Base-by-base conservation (phyloP, 2,113 vertebrate species). In the Cryptoleucopteryx plumbea region DNA sequence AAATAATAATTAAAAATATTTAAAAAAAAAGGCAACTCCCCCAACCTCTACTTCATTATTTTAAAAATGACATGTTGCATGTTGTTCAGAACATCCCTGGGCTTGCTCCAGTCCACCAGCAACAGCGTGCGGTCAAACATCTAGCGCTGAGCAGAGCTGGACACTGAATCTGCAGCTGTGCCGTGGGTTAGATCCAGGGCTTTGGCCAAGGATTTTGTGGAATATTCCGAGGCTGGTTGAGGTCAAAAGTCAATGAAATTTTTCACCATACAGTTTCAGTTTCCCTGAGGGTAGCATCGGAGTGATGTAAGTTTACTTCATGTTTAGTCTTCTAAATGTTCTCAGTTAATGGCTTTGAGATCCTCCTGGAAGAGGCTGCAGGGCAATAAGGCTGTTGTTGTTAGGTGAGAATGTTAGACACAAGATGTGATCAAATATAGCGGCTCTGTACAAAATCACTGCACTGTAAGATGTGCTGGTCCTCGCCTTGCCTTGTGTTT, bases 61-160 rank as follows among this genome's bases (percentile, higher is more conserved):
- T 34, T 26, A 17, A 12, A 42, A 22, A 26, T 15, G 36, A 13
- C 0, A 0, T 5, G 56, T 16, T 42, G 16, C 1, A 3, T 42
- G 53, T 6, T 55, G 50, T 23, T 70, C 55, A 26, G 66, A 82
- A 42, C 36, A 16, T 34, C 66, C 55, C 18, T 67, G 61, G 65
- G 65, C 22, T 50, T 50, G 48, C 61, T 78, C 43, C 68, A 48
- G 9, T n/a, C 31, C 27, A 11, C 40, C 45, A 26, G 62, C 2
- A 4, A 22, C 32, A 47, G 38, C 11, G 1, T 31, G 29, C 3
- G 31, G 40, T 74, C 73, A 45, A 16, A 27, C 31, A 3, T 2
- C 13, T 31, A 5, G 22, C 5, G 0, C 42, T 13, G 58, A 36
- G 36, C 11, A 71, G 55, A 40, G 70, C 11, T 34, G 56, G 85